phyloP scores from a whole-genome alignment of 2,113 vertebrate genomes.

The Megaceryle torquata region DNA sequence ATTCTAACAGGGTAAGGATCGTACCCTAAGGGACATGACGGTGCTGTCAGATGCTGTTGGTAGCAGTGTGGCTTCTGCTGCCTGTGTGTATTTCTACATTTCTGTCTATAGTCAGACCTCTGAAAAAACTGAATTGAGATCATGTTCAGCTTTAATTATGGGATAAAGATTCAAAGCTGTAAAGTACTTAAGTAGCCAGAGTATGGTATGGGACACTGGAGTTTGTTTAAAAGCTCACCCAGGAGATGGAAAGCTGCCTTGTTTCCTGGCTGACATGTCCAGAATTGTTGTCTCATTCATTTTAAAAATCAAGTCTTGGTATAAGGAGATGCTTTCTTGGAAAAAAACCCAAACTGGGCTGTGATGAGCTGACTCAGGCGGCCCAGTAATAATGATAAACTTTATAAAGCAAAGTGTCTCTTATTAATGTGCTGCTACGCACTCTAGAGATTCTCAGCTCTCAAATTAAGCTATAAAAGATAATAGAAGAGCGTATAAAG shows the following conservation, averaged over 20 bases:
- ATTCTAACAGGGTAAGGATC: not conserved
- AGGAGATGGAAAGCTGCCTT: not conserved
- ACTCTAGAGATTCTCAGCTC: not conserved
- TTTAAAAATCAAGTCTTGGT: not conserved
- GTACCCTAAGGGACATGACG: rapidly evolving
- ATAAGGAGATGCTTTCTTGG: not conserved
- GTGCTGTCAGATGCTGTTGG: not conserved
- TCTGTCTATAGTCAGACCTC: not conserved
- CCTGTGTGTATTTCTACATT: not conserved
- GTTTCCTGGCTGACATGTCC: not conserved
- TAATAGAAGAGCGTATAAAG: slow-evolving; percentile 45
- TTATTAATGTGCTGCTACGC: slow-evolving; percentile 31
- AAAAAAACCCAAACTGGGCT: not conserved
- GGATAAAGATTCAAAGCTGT: no score
- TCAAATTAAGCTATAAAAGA: slow-evolving; percentile 44
- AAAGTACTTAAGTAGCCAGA: not conserved
- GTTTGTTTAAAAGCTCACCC: not conserved
- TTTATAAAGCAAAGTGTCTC: slow-evolving; percentile 17
- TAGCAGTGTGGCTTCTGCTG: rapidly evolving
- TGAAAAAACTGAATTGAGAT: not conserved
- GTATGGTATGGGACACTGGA: not conserved
- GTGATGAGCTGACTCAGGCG: not conserved
- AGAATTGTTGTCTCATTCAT: not conserved
- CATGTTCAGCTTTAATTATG: not conserved
- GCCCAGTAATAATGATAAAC: slow-evolving; percentile 28